Percentiles rank a stretch among this genome's conserved stretches.
phyloP scores from a whole-genome alignment of 2,797 vertebrate species.

The Catharus ustulatus region DNA sequence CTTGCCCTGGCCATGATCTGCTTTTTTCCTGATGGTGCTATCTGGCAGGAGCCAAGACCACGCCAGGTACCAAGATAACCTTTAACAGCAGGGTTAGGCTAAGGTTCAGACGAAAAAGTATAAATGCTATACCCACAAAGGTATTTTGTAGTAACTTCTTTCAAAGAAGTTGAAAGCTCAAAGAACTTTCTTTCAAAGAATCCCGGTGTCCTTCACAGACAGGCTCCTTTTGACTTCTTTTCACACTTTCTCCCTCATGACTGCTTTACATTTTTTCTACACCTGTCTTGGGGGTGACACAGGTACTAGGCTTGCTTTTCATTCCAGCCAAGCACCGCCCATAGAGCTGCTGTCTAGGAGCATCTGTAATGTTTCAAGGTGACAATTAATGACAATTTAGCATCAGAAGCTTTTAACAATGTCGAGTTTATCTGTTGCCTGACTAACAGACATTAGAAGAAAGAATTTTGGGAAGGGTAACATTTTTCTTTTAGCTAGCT shows the following conservation, averaged over 20 bases:
- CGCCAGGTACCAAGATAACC: neutral
- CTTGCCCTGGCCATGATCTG: neutral
- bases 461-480: neutral
- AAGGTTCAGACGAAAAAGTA: neutral
- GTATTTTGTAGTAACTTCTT: neutral
- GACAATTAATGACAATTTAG: neutral
- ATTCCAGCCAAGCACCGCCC: neutral
- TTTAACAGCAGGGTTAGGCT: neutral
- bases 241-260: neutral
- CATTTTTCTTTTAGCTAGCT: neutral
- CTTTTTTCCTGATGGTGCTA: neutral
- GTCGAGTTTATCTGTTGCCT: neutral
- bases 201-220: neutral
- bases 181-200: neutral
- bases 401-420: neutral
- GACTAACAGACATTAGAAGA: neutral
- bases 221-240: neutral
- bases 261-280: neutral
- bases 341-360: neutral
- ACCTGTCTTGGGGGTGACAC: neutral
- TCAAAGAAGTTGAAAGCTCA: neutral
- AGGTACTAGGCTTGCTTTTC: neutral
- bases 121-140: neutral
- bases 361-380: neutral
- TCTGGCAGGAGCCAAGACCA: neutral